phyloP scores from a whole-genome alignment of 1,140 invertebrate genomes.

The Drosophila sp. region DNA sequence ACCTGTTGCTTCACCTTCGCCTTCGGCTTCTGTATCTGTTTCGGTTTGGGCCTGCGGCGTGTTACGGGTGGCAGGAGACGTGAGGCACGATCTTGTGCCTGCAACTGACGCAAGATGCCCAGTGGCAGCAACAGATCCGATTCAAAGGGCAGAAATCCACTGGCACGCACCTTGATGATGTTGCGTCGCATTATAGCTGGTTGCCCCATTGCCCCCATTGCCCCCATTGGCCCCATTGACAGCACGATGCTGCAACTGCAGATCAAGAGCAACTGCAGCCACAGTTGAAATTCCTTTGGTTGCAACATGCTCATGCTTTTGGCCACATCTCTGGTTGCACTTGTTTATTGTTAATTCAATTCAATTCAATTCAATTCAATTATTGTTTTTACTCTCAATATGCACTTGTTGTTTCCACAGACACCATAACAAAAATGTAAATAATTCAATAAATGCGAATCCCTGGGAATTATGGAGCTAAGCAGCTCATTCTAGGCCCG shows the following conservation, averaged over 20 bases:
- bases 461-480: constrained; percentile 17
- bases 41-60: constrained; percentile 15
- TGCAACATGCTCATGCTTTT: constrained; percentile 5
- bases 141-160: constrained; percentile 69
- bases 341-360: neutral
- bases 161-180: constrained; percentile 71
- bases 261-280: constrained; percentile 13
- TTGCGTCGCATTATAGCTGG: constrained; percentile 37
- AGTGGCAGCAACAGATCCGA: constrained; percentile 66
- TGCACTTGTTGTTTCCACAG: constrained; percentile 3
- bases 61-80: constrained; percentile 14
- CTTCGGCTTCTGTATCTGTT: constrained; percentile 7
- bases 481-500: constrained; percentile 68
- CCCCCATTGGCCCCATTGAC: neutral
- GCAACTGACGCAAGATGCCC: constrained; percentile 60
- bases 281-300: neutral
- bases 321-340: constrained; percentile 11
- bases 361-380: constrained; percentile 7
- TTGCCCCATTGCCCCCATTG: constrained; percentile 9
- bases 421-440: constrained; percentile 9
- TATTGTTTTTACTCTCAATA: constrained; percentile 7
- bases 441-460: constrained; percentile 2
- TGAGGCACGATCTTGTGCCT: constrained; percentile 61
- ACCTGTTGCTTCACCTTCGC: constrained; percentile 55
- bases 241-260: constrained; percentile 12